These are phyloP conservation scores for Steatocranus sp. DNA, from an alignment of 2,797 vertebrate species.

Conservation along the genomic window DNA sequence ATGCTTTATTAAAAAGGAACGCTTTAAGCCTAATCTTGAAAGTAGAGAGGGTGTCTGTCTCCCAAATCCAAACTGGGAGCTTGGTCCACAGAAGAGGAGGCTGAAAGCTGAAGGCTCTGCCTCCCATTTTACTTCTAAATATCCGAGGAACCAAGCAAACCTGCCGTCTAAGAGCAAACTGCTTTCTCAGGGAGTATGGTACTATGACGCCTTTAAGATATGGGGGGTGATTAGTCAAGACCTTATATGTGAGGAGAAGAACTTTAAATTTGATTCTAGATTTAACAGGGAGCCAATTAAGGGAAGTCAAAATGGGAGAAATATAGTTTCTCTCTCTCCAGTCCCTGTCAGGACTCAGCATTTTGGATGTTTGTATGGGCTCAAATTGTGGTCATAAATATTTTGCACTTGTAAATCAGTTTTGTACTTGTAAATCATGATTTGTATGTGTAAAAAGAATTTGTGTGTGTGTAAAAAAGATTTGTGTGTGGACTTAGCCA, in stretches of 20 bases:
- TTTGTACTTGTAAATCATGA: too few relatives aligned
- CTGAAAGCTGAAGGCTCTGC: not conserved
- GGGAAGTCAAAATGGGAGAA: not conserved
- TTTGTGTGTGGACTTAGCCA: too few relatives aligned
- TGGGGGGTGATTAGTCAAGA: not conserved
- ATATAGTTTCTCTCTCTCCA: not conserved
- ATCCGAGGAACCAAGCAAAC: not conserved
- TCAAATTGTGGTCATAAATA: too few relatives aligned
- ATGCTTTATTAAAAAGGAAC: not conserved
- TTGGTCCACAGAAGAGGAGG: not conserved
- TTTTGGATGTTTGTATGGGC: not conserved
- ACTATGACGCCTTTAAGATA: rapidly evolving
- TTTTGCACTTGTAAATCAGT: too few relatives aligned
- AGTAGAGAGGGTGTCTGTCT: not conserved
- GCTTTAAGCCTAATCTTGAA: not conserved
- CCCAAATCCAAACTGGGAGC: rapidly evolving
- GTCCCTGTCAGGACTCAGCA: not conserved
- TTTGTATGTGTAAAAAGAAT: too few relatives aligned
- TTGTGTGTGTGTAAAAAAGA: too few relatives aligned
- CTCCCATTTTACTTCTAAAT: not conserved
- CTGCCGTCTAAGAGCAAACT: not conserved
- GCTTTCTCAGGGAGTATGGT: not conserved
- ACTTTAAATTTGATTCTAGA: not conserved
- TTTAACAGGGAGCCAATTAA: not conserved
- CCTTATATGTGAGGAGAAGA: not conserved